Evolutionary conservation across 2,888 invertebrate species (phyloP).

Genomic region (Heliconius ismenius): DNA sequence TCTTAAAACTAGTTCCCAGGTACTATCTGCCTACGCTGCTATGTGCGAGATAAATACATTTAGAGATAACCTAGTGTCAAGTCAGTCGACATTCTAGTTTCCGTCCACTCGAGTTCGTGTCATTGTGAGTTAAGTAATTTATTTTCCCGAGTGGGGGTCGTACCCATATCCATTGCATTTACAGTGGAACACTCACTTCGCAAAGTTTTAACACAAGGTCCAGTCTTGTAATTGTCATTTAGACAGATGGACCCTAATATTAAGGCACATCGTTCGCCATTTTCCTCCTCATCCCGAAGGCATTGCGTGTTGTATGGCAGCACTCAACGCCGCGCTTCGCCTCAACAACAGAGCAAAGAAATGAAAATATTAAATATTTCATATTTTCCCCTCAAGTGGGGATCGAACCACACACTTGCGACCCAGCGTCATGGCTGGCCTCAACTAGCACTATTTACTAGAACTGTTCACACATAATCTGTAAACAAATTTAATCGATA

Average conservation of each 20-base stretch:
- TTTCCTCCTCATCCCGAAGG: not conserved
- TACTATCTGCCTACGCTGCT: too few relatives aligned
- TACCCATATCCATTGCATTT: too few relatives aligned
- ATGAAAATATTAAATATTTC: not conserved
- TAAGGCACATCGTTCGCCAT: not conserved
- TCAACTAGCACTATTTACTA: not conserved
- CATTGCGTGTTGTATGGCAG: not conserved
- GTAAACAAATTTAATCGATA: slow-evolving; percentile 1
- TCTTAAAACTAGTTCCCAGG: not conserved
- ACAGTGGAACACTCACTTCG: too few relatives aligned
- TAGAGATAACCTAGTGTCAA: too few relatives aligned
- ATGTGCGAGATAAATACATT: too few relatives aligned
- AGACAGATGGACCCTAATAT: not conserved
- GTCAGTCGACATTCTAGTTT: too few relatives aligned
- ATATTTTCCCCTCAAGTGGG: not conserved
- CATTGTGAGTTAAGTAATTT: too few relatives aligned
- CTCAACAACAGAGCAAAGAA: not conserved
- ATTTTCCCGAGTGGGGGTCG: too few relatives aligned
- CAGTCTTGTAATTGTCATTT: too few relatives aligned
- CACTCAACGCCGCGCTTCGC: not conserved
- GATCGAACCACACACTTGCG: not conserved
- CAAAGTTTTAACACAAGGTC: too few relatives aligned
- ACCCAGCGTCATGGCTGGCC: not conserved
- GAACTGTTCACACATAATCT: not conserved
- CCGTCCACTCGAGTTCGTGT: too few relatives aligned